Evolutionary conservation across 2,797 vertebrate genomes (phyloP), one percentile per base, ranked within the genome.

Genomic region (Premnoplex brunnescens): DNA sequence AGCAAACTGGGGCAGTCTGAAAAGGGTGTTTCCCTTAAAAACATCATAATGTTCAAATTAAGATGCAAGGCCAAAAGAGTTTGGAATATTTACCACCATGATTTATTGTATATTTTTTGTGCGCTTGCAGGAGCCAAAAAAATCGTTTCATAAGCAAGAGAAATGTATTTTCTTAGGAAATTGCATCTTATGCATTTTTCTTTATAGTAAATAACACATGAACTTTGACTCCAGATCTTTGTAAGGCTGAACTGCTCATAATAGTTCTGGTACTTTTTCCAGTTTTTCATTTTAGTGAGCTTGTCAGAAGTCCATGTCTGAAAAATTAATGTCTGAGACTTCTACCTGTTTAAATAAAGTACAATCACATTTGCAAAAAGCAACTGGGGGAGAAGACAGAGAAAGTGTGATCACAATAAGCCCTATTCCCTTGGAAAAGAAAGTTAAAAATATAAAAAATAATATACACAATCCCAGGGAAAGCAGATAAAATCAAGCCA

Each of bases 401-500:
- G 41, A 72, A 81, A 85, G 51, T 34, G 39, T 4, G 23, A 67
- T 11, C 44, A 73, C 10, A 79, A 5, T 49, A 85, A 79, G 41
- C 18, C 39, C 6, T 26, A 28, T 41, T 89, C 79, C 52, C 74
- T 87, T n/a, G 76, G 63, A 59, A 67, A 76, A 74, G 14, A 39
- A 55, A 27, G 83, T 81, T 86, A 68, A 77, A 94, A 78, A 84
- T 43, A 66, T 9, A 14, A 37, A 55, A 55, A 69, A 48, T 44
- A 62, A 75, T 44, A 88, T 8, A 81, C 44, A 81, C 24, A 84
- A 46, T 78, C n/a, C 36, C 62, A 82, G 32, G 72, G 48, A 93
- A 84, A 55, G 39, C 28, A 85, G 84, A 95, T 73, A 89, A 95
- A 88, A 95, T 95, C 85, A 95, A 69, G 74, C 74, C 93, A 75